A percentile compares a stretch with the other conserved stretches of the same genome.
phyloP scores from a whole-genome alignment of 2,888 invertebrate genomes.

The Drosophila nr. perissopoda region DNA sequence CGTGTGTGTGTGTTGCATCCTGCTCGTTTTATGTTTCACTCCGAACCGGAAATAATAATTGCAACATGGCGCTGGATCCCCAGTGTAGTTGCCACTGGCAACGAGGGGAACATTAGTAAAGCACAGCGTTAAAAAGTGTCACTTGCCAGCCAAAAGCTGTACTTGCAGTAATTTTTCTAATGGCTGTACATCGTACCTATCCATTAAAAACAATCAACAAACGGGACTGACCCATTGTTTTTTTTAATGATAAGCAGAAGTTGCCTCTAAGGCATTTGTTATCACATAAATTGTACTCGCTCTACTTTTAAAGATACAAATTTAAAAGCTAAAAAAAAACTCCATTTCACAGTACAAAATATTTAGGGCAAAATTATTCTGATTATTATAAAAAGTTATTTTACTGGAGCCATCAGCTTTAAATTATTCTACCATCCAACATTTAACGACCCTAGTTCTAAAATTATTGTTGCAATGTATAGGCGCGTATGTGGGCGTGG shows the following conservation, averaged over 20 bases:
- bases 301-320: neutral
- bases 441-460: neutral
- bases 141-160: constrained; percentile 7
- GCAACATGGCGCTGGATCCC: constrained; percentile 71
- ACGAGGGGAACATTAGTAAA: constrained; percentile 56
- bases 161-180: constrained; percentile 7
- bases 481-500: neutral
- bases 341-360: neutral
- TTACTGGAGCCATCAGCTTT: neutral
- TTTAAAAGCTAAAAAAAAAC: neutral
- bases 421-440: neutral
- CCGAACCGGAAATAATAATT: constrained; percentile 77
- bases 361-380: neutral
- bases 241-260: constrained; percentile 1
- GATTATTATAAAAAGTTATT: neutral
- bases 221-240: constrained; percentile 8
- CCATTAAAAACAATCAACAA: neutral
- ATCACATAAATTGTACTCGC: neutral
- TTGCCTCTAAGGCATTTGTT: neutral
- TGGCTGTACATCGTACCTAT: neutral
- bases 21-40: constrained; percentile 78
- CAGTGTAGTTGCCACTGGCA: constrained; percentile 33
- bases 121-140: constrained; percentile 57
- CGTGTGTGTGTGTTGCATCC: constrained; percentile 55
- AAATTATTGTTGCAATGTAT: neutral